phyloP scores from a whole-genome alignment of 2,888 invertebrate species.

The Hesperia comma region DNA sequence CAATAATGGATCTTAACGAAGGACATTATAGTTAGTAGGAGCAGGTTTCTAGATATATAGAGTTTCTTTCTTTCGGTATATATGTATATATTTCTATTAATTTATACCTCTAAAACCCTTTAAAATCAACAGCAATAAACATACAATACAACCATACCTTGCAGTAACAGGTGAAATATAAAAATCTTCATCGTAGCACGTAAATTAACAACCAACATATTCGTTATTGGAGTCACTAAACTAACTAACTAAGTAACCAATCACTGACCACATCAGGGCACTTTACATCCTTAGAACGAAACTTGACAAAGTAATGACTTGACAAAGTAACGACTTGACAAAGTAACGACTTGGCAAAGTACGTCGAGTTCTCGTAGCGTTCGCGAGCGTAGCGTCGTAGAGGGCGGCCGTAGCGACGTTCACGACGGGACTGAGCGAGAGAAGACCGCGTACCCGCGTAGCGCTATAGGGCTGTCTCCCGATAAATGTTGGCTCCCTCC shows the following conservation, averaged over 20 bases:
- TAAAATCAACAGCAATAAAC: not conserved
- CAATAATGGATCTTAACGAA: too few relatives aligned
- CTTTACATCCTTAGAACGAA: conserved; percentile 1
- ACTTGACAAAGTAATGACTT: not conserved
- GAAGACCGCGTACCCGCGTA: too few relatives aligned
- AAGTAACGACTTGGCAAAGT: not conserved
- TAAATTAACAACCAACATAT: conserved; percentile 26
- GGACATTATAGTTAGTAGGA: too few relatives aligned
- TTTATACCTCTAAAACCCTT: too few relatives aligned
- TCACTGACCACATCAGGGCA: conserved; percentile 4
- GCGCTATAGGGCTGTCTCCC: too few relatives aligned
- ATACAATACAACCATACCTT: conserved; percentile 11
- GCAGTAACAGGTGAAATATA: conserved; percentile 21
- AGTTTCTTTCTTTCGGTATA: too few relatives aligned
- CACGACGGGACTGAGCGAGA: conserved; percentile 12
- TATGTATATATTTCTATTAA: too few relatives aligned
- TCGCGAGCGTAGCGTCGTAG: conserved; percentile 17
- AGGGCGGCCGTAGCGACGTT: conserved; percentile 11
- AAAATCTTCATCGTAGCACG: conserved; percentile 21
- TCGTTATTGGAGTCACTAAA: conserved; percentile 4
- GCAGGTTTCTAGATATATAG: too few relatives aligned
- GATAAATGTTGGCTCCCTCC: too few relatives aligned
- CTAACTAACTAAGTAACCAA: conserved; percentile 1
- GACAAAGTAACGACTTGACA: too few relatives aligned
- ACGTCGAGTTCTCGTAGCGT: conserved; percentile 18